Base-by-base conservation (phyloP, 2,113 vertebrate genomes). In the Alosa alosa region DNA sequence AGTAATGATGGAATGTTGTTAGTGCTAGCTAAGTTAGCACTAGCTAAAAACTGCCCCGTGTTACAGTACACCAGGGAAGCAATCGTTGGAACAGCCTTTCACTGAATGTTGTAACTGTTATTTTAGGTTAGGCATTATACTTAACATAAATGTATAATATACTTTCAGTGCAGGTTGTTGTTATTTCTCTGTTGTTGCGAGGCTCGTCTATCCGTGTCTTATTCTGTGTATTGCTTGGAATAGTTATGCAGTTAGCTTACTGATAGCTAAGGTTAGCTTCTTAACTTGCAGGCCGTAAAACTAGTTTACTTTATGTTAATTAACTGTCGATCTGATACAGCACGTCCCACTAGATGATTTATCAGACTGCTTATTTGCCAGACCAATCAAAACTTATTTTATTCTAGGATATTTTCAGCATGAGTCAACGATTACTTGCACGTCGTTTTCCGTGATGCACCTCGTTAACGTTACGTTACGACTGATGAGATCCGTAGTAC, bases 1-100 rank as follows among this genome's bases (percentile, higher is more conserved):
- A 78, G 31, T 78, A 36, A 36, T 78, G 72, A 78, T 41, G 72
- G 72, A 78, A 78, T 78, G 72, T 36, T 39, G 72, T 39, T 78
- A 36, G 4, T 4, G 50, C 13, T 52, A 22, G 72, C 72, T 17
- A 36, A 78, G 25, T 78, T 78, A 78, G 72, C 72, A 78, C 31
- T 39, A 75, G 31, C 72, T 13, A 39, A 39, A 75, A 10, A 5
- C 8, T 78, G 36, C 72, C 11, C 31, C 13, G 72, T 15, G 64
- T 10, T 68, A 2, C 31, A 25, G 64, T 10, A 78, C 36, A 78
- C 4, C 31, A 39, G 36, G 4, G 15, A 3, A 78, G 31, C 36
- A 17, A 4, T 39, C 72, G 72, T 2, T 78, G 9, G 10, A 13
- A 4, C 11, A 5, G 31, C 17, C 55, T 60, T 20, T 64, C 60